Percentiles rank a stretch among this genome's conserved stretches.
Evolutionary conservation across 1,140 invertebrate genomes (phyloP).

Genomic region (Drosophila cardini): DNA sequence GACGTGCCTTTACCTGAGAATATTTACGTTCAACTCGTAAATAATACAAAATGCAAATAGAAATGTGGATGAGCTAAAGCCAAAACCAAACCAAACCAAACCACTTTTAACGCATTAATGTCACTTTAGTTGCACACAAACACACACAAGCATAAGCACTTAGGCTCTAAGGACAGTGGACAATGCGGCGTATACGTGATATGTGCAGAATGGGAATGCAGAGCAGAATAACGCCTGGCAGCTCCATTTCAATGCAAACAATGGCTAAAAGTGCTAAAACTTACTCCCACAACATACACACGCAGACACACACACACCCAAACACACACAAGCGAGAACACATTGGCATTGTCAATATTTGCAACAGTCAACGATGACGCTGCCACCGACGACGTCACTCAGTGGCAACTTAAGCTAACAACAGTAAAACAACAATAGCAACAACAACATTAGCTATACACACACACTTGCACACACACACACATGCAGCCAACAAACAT

Average conservation of each 20-base stretch:
- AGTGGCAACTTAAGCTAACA: constrained; percentile 73
- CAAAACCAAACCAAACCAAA: constrained; percentile 58
- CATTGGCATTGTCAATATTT: constrained; percentile 79
- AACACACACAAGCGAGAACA: constrained; percentile 37
- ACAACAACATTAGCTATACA: constrained; percentile 51
- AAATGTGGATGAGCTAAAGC: constrained; percentile 57
- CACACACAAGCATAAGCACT: constrained; percentile 24
- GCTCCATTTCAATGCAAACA: constrained; percentile 80
- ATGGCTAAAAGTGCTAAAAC: constrained; percentile 82
- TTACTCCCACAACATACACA: constrained; percentile 66
- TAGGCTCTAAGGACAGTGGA: constrained; percentile 24
- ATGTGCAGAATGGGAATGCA: constrained; percentile 33
- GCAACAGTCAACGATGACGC: constrained; percentile 66
- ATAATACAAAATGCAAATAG: constrained; percentile 79
- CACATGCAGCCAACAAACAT: constrained; percentile 51
- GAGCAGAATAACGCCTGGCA: constrained; percentile 47
- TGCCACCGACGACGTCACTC: constrained; percentile 64
- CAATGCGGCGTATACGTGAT: constrained; percentile 47
- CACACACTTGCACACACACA: constrained; percentile 1
- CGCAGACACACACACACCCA: constrained; percentile 24
- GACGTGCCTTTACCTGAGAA: constrained; percentile 64
- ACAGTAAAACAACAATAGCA: constrained; percentile 47
- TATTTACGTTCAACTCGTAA: constrained; percentile 76
- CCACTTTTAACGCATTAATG: constrained; percentile 80
- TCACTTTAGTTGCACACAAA: constrained; percentile 63